These are phyloP conservation scores for Anthophora plumipes DNA, from an alignment of 2,888 invertebrate genomes.

Conservation along the genomic window DNA sequence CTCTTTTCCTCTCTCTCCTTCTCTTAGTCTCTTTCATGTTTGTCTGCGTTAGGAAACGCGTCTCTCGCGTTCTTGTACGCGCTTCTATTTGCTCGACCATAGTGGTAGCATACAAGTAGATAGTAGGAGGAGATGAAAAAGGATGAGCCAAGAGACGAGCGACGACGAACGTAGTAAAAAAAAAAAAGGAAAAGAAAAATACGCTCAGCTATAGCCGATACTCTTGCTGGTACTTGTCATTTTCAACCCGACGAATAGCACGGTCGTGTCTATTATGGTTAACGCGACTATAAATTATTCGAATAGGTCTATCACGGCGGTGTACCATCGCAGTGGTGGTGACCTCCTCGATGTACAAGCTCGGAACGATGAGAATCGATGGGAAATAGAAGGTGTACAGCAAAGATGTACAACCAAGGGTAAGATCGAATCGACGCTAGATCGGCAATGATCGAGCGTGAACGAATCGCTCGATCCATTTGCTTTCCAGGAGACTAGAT, in stretches of 20 bases:
- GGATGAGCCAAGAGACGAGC: conserved; percentile 22
- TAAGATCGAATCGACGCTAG: neutral
- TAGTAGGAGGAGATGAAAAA: conserved; percentile 51
- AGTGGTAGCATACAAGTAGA: conserved; percentile 26
- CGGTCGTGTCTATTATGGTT: conserved; percentile 61
- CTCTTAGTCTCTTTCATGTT: neutral
- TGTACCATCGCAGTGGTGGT: conserved; percentile 35
- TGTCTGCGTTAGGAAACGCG: conserved; percentile 11
- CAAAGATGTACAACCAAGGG: neutral
- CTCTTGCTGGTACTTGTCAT: conserved; percentile 53
- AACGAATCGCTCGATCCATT: neutral
- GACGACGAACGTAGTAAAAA: conserved; percentile 29
- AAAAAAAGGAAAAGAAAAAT: too few relatives aligned
- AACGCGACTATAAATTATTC: conserved; percentile 69
- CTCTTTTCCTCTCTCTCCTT: neutral
- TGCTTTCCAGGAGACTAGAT: conserved; percentile 38
- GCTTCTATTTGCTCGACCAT: conserved; percentile 47
- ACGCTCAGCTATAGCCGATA: conserved; percentile 50
- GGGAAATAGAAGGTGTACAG: neutral
- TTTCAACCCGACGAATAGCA: conserved; percentile 56
- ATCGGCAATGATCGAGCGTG: conserved; percentile 12
- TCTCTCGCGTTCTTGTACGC: conserved; percentile 20
- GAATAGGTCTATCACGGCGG: conserved; percentile 60
- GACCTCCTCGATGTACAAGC: conserved; percentile 36
- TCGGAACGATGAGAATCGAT: conserved; percentile 10